Base-by-base conservation (phyloP, 1,140 invertebrate genomes). In the Xylocopa sonorina region DNA sequence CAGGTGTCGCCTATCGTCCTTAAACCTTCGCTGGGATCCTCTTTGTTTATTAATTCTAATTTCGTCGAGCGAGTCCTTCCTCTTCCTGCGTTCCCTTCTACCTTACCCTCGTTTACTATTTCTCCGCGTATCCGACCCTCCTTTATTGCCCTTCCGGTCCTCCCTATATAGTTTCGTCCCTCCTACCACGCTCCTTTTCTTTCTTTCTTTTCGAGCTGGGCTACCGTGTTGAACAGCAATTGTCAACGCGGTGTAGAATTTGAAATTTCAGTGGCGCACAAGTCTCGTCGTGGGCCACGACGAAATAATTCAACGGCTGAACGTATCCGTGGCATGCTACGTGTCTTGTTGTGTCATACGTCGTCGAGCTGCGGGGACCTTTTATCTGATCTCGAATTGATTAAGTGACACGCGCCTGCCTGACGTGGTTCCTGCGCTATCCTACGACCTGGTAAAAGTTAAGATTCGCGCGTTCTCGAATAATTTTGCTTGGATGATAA, bases 31-130 rank as follows among this genome's bases (percentile, higher is more conserved):
- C 50, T 9, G 50, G 38, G 14, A 41, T 38, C 60, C 46, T 43
- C 53, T n/a, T n/a, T n/a, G 58, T 74, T 73, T 82, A 72, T 83
- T 79, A 74, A 79, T 82, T 63, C 68, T 24, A 60, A 57, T 80
- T 53, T 43, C 16, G n/a, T 21, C 64, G 29, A 12, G 14, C 0
- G 46, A 32, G 21, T n/a, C 12, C 29, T 72, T 51, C 72, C 32
- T 34, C 7, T 43, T 48, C 27, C 38, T 38, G 38, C 38, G 3
- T 29, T 12, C 29, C 16, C 38, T 32, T 27, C 43, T 2, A 38
- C 32, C 10, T 10, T 32, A 9, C 24, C 10, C 24, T 14, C n/a
- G 16, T 18, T 24, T 29, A 34, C 62, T 21, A 24, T 32, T 66
- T 29, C 7, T 24, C 7, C 10, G 3, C 10, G 12, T 48, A 1